Conservation (phyloP, 2,113 vertebrate genomes). For the Leucopternis melanops region DNA sequence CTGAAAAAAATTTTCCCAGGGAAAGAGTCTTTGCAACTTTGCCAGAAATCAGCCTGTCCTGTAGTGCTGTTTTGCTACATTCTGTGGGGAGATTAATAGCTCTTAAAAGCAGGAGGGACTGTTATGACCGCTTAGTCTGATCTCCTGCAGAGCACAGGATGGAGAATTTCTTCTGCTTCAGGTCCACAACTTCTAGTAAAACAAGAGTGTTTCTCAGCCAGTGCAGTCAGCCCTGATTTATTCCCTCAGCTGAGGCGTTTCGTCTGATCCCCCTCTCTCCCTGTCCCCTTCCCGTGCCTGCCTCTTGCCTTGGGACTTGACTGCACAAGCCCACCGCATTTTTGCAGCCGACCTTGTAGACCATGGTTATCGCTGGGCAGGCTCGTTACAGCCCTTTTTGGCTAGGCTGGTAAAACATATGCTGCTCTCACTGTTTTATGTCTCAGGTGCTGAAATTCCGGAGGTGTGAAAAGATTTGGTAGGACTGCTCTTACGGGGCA, state of each 20-base stretch:
- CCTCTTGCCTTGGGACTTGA: neutral
- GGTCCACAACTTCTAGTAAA: neutral
- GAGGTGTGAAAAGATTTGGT: neutral
- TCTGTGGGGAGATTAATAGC: slow-evolving; percentile 44
- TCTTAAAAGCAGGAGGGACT: slow-evolving; percentile 55
- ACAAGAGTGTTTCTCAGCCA: slow-evolving; percentile 31
- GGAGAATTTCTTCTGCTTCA: slow-evolving; percentile 46
- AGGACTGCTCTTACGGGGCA: neutral
- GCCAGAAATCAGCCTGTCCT: slow-evolving; percentile 39
- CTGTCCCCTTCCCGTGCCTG: neutral
- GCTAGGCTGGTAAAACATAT: neutral
- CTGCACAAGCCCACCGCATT: rapidly evolving
- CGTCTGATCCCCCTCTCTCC: neutral
- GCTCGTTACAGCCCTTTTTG: neutral
- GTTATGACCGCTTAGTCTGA: slow-evolving; percentile 44
- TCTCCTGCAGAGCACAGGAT: slow-evolving; percentile 54
- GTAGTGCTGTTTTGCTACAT: slow-evolving; percentile 23
- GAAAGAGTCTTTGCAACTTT: slow-evolving; percentile 5
- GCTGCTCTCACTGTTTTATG: neutral
- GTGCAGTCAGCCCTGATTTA: neutral
- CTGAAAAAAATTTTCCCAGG: slow-evolving; percentile 32
- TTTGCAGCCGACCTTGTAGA: neutral
- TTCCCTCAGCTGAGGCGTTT: neutral
- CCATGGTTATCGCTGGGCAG: rapidly evolving
- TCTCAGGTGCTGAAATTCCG: neutral